Conservation (phyloP, 53 echinoderm and acorn worm species). For the Temnopleurus reevesii region DNA sequence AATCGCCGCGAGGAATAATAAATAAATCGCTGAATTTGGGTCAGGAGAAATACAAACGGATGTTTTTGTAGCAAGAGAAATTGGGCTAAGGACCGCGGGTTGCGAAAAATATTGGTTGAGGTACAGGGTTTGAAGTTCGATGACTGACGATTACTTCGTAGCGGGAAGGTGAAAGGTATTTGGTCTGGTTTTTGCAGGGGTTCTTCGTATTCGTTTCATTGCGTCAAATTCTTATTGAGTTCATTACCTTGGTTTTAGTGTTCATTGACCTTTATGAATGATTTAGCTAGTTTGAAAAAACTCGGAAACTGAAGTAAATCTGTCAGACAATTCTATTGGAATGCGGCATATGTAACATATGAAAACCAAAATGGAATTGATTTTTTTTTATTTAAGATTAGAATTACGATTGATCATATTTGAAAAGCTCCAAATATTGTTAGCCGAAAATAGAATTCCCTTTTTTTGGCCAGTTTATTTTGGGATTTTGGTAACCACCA, state of each 20-base stretch:
- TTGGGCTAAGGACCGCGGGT: conserved; percentile 42
- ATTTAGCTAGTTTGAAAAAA: no score
- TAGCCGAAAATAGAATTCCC: no score
- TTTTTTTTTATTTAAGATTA: no score
- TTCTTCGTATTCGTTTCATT: conserved; percentile 32
- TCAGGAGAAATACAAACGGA: conserved; percentile 39
- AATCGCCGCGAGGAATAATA: conserved; percentile 39
- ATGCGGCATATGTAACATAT: no score
- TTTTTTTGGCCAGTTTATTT: no score
- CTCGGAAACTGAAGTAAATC: no score
- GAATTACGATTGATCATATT: no score
- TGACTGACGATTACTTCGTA: neutral
- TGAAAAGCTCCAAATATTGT: no score
- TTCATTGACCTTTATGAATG: conserved; percentile 6
- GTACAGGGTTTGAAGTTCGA: neutral
- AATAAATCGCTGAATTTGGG: conserved; percentile 38
- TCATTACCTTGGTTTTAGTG: neutral
- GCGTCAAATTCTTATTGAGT: neutral
- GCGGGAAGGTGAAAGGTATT: neutral
- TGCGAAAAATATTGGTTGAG: neutral
- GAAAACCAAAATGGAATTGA: no score
- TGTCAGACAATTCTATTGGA: no score
- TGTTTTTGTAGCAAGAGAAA: conserved; percentile 46
- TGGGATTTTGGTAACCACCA: no score
- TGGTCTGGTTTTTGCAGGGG: no score